These are phyloP conservation scores for Leptodirus hochenwartii DNA, from an alignment of 2,888 invertebrate genomes.

Conservation along the genomic window DNA sequence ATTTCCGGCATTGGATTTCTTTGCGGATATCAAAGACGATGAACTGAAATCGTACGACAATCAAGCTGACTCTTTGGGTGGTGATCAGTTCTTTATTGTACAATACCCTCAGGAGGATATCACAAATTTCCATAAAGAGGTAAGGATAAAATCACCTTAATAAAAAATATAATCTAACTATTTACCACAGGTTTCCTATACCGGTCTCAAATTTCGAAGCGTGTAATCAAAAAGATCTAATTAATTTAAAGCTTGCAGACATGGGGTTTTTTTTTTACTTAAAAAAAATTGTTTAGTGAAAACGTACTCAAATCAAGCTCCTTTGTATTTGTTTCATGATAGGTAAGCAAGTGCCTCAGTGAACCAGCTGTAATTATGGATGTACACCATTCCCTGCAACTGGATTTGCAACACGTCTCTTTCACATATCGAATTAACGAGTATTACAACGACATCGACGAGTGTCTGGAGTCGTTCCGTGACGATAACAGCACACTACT, in stretches of 20 bases:
- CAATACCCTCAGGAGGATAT: constrained; percentile 19
- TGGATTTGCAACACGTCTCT: constrained; percentile 12
- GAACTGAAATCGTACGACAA: constrained; percentile 12
- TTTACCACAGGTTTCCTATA: no score
- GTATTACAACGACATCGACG: constrained; percentile 45
- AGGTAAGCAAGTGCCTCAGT: constrained; percentile 20
- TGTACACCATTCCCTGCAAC: constrained; percentile 17
- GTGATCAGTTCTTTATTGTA: constrained; percentile 26
- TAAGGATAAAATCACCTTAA: no score
- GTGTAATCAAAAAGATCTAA: no score
- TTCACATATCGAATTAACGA: constrained; percentile 28
- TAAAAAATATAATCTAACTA: no score
- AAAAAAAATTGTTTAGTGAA: no score
- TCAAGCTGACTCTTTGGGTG: constrained; percentile 7
- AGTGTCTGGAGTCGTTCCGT: constrained; percentile 36
- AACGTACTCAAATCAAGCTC: constrained; percentile 7
- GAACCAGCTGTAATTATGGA: constrained; percentile 24
- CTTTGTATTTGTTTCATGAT: constrained; percentile 3
- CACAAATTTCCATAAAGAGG: constrained; percentile 12
- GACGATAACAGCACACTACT: constrained; percentile 13
- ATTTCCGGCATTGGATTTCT: no score
- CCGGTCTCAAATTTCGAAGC: no score
- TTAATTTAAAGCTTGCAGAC: no score
- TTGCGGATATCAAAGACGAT: no score
- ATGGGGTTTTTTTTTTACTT: no score